These are phyloP conservation scores for Rynchops niger DNA, from an alignment of 2,113 vertebrate species.

Conservation along the genomic window DNA sequence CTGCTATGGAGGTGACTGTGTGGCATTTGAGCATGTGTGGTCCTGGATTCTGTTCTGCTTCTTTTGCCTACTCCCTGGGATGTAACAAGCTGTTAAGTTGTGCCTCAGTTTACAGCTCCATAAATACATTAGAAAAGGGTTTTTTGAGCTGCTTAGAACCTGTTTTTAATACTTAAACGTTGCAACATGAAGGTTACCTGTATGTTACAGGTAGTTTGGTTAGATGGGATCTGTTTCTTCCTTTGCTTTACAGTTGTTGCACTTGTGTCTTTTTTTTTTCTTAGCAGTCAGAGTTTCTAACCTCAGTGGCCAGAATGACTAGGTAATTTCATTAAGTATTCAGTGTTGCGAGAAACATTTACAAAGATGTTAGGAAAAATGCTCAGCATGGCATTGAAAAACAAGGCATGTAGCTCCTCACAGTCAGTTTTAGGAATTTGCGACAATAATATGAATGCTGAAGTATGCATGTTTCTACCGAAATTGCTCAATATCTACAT, in stretches of 20 bases:
- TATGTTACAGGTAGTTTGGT: background rate
- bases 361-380: background rate
- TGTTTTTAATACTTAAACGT: background rate
- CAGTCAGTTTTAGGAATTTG: background rate
- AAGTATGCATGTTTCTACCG: background rate
- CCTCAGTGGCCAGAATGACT: background rate
- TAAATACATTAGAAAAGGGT: background rate
- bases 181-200: background rate
- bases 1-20: background rate
- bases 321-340: conserved; percentile 14
- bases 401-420: conserved; percentile 20
- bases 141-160: background rate
- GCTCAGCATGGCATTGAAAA: too few species aligned
- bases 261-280: background rate
- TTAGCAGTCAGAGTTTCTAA: background rate
- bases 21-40: background rate
- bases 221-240: background rate
- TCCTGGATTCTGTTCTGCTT: background rate
- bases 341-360: background rate
- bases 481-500: background rate
- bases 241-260: background rate
- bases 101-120: background rate
- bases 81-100: background rate
- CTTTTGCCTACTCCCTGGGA: background rate
- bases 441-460: background rate